Evolutionary conservation across 2,113 vertebrate species (phyloP).

Genomic region (Barnardius zonarius): DNA sequence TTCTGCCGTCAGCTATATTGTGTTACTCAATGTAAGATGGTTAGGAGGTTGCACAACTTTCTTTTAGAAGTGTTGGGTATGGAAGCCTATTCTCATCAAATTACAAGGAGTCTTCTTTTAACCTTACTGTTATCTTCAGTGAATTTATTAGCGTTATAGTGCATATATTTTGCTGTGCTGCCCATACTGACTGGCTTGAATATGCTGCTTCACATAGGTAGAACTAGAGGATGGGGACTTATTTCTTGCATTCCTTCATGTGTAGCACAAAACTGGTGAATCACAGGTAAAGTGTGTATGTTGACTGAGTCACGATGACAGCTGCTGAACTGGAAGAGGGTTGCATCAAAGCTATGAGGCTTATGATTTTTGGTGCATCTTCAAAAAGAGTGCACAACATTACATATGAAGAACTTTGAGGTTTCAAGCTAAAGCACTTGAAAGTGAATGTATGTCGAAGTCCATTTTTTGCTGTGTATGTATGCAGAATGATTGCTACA

Average conservation of each 20-base stretch:
- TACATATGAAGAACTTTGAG: background rate
- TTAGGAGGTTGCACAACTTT: background rate
- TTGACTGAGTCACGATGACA: background rate
- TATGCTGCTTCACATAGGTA: background rate
- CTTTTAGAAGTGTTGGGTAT: background rate
- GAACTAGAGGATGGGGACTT: background rate
- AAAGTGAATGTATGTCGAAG: background rate
- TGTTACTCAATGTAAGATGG: background rate
- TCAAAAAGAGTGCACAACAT: background rate
- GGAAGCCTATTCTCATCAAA: background rate
- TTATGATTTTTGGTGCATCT: background rate
- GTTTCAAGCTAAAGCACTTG: background rate
- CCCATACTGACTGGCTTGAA: background rate
- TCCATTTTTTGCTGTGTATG: background rate
- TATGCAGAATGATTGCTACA: background rate
- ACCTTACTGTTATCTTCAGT: background rate
- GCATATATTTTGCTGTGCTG: background rate
- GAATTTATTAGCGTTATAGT: background rate
- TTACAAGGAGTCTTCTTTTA: background rate
- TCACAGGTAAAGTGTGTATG: background rate
- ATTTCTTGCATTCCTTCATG: background rate
- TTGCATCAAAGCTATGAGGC: background rate
- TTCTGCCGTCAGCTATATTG: background rate
- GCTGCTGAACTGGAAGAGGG: background rate
- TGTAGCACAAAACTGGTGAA: background rate